Conservation (phyloP, 2,113 vertebrate genomes). For the Neodontobutis hainanensis region DNA sequence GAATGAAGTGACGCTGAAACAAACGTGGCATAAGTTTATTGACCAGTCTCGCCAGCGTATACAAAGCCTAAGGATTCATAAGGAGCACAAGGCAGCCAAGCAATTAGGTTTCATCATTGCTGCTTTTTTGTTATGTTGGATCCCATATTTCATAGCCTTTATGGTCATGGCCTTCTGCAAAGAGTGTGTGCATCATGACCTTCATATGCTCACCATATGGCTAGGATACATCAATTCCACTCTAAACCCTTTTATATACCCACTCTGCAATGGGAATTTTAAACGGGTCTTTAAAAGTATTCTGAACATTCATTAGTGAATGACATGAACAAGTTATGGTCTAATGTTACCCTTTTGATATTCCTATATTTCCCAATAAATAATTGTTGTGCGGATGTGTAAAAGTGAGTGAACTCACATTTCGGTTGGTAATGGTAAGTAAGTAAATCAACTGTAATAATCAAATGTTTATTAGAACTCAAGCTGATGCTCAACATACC, state of each 20-base stretch:
- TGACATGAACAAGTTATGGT: background rate
- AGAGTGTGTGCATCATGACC: conserved; percentile 75
- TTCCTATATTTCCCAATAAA: no score
- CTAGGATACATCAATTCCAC: conserved; percentile 96
- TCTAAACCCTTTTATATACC: conserved; percentile 94
- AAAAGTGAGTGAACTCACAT: no score
- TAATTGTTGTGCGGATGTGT: no score
- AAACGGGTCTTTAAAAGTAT: conserved; percentile 93
- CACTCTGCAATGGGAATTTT: conserved; percentile 94
- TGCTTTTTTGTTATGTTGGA: conserved; percentile 94
- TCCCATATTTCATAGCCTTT: conserved; percentile 93
- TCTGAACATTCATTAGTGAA: conserved; percentile 72
- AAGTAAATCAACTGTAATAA: no score
- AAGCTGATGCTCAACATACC: no score
- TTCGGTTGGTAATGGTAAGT: no score
- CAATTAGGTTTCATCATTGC: conserved; percentile 94
- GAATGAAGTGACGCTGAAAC: conserved; percentile 78
- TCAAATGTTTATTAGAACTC: no score
- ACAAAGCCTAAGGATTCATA: conserved; percentile 80
- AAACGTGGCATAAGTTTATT: conserved; percentile 85
- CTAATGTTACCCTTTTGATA: background rate
- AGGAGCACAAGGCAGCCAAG: conserved; percentile 91
- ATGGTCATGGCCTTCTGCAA: conserved; percentile 89
- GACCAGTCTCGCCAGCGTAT: conserved; percentile 76
- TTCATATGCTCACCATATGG: conserved; percentile 95